Conservation (phyloP, 2,797 vertebrate genomes). For the Silurus aristotelis region DNA sequence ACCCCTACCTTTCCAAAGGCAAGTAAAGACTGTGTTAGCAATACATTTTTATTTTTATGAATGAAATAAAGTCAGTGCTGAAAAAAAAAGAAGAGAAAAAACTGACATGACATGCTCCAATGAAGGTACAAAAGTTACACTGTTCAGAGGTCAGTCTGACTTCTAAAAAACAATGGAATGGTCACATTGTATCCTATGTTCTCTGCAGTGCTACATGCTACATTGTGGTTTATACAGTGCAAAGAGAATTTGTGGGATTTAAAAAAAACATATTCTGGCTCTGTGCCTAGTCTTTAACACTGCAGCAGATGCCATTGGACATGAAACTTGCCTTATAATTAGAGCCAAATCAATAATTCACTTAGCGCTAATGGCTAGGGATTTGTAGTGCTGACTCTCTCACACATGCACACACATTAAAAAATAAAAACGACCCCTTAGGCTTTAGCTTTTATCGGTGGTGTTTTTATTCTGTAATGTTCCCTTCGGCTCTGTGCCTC, state of each 20-base stretch:
- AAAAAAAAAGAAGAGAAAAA: not conserved
- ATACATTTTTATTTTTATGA: not conserved
- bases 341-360: slow-evolving; percentile 39
- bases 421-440: not conserved
- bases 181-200: not conserved
- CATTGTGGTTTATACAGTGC: not conserved
- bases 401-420: not conserved
- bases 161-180: not conserved
- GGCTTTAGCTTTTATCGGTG: slow-evolving; percentile 8
- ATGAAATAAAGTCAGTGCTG: not conserved
- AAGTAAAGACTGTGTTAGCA: not conserved
- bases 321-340: slow-evolving; percentile 23
- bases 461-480: slow-evolving; percentile 10
- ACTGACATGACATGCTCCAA: no score
- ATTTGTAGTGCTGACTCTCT: not conserved
- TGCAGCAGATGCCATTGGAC: not conserved
- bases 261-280: not conserved
- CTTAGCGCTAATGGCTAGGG: slow-evolving; percentile 8
- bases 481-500: not conserved
- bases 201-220: not conserved
- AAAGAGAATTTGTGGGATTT: not conserved
- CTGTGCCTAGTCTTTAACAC: not conserved
- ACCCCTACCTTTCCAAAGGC: not conserved
- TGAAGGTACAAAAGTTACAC: not conserved
- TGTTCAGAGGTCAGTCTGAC: not conserved